Evolutionary conservation across 2,888 invertebrate species (phyloP).

Genomic region (Agrochola litura): DNA sequence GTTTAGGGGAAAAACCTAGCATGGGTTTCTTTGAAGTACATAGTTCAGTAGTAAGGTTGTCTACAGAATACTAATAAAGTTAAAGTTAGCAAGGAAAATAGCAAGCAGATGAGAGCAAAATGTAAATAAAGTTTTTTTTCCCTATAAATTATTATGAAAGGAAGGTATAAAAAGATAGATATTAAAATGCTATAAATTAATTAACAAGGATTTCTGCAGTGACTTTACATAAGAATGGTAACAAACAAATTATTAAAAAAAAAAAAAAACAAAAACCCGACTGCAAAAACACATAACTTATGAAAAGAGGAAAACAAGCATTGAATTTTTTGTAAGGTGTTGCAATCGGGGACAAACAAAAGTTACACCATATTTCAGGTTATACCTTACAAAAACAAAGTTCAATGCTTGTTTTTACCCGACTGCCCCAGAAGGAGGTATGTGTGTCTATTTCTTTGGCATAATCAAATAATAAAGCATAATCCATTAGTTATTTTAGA

Average conservation of each 20-base stretch:
- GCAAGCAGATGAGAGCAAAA: slow-evolving; percentile 1
- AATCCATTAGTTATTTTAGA: background rate
- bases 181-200: background rate
- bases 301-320: no score
- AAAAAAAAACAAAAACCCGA: no score
- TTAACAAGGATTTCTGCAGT: background rate
- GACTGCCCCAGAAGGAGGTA: no score
- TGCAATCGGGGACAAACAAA: no score
- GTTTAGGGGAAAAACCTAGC: slow-evolving; percentile 5
- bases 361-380: no score
- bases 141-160: background rate
- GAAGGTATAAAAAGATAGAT: background rate
- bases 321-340: no score
- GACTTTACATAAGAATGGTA: background rate
- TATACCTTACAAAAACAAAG: no score
- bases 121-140: background rate
- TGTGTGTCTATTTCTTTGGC: no score
- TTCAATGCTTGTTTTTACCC: no score
- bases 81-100: slow-evolving; percentile 28
- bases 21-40: background rate
- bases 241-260: background rate
- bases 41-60: background rate
- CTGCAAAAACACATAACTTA: no score
- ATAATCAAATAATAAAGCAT: background rate
- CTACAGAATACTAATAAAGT: slow-evolving; percentile 40